Evolutionary conservation across 2,888 invertebrate genomes (phyloP).

Genomic region (Acholoe squamosa): DNA sequence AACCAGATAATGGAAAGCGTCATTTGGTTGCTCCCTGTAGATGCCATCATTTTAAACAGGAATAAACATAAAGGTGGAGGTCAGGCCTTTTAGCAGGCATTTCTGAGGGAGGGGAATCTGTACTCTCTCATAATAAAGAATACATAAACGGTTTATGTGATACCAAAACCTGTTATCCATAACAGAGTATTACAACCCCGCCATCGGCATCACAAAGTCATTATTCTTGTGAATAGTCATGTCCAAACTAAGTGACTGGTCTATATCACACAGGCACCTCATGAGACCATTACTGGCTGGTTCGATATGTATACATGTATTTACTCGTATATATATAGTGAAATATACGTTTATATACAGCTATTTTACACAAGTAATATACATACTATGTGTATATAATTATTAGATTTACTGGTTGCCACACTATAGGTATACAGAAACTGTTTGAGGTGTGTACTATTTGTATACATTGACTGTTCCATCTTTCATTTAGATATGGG

Average conservation of each 20-base stretch:
- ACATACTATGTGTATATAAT: constrained; percentile 51
- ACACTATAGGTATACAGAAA: constrained; percentile 8
- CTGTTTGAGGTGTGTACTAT: constrained; percentile 35
- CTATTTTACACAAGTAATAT: constrained; percentile 50
- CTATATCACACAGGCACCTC: neutral
- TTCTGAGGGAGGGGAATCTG: neutral
- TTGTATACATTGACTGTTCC: constrained; percentile 48
- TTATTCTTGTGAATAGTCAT: neutral
- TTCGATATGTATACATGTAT: constrained; percentile 24
- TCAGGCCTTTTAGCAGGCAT: neutral
- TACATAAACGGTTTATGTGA: neutral
- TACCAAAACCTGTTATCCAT: neutral
- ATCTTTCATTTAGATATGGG: constrained; percentile 32
- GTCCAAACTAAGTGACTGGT: constrained; percentile 10
- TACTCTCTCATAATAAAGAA: neutral
- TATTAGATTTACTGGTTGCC: constrained; percentile 52
- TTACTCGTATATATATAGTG: constrained; percentile 44
- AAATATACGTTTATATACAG: constrained; percentile 58
- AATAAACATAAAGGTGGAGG: neutral
- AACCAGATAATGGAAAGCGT: neutral
- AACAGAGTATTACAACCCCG: neutral
- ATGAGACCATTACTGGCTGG: neutral
- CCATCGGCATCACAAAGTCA: neutral
- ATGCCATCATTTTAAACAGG: neutral
- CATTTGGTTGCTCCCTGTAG: neutral